Evolutionary conservation across 1,140 invertebrate genomes (phyloP).

Genomic region (Sinella curviseta): DNA sequence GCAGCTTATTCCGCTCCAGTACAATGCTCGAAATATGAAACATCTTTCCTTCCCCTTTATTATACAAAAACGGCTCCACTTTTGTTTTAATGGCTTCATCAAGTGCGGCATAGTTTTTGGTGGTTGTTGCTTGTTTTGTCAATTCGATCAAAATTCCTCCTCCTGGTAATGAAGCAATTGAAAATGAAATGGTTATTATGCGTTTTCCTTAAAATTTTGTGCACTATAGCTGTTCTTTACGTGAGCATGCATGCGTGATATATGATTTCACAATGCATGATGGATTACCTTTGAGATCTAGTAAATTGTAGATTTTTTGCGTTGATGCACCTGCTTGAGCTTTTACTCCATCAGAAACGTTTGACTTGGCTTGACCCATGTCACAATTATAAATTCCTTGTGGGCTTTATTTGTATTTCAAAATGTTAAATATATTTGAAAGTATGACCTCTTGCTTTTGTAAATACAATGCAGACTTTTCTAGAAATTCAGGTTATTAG

Average conservation of each 20-base stretch:
- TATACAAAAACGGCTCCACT: constrained; percentile 89
- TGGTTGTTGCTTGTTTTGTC: constrained; percentile 87
- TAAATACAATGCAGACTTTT: too few relatives aligned
- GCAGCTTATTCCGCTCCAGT: constrained; percentile 80
- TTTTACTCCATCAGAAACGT: constrained; percentile 86
- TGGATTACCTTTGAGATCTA: constrained; percentile 78
- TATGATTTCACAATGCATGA: background rate
- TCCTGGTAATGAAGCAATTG: constrained; percentile 58
- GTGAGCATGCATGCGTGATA: too few relatives aligned
- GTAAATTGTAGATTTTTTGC: constrained; percentile 77
- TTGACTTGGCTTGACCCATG: constrained; percentile 91
- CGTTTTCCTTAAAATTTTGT: too few relatives aligned
- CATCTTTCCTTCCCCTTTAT: constrained; percentile 84
- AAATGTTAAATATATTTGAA: too few relatives aligned
- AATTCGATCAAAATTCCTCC: constrained; percentile 87
- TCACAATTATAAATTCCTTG: background rate
- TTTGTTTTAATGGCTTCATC: constrained; percentile 87
- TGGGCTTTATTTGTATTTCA: too few relatives aligned
- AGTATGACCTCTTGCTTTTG: too few relatives aligned
- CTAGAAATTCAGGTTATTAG: too few relatives aligned
- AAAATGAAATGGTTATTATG: background rate
- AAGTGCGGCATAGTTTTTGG: constrained; percentile 82
- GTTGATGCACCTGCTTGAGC: constrained; percentile 82
- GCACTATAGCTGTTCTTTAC: too few relatives aligned
- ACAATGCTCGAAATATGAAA: constrained; percentile 86